phyloP scores from a whole-genome alignment of 2,797 vertebrate genomes.

The Siniperca scherzeri region DNA sequence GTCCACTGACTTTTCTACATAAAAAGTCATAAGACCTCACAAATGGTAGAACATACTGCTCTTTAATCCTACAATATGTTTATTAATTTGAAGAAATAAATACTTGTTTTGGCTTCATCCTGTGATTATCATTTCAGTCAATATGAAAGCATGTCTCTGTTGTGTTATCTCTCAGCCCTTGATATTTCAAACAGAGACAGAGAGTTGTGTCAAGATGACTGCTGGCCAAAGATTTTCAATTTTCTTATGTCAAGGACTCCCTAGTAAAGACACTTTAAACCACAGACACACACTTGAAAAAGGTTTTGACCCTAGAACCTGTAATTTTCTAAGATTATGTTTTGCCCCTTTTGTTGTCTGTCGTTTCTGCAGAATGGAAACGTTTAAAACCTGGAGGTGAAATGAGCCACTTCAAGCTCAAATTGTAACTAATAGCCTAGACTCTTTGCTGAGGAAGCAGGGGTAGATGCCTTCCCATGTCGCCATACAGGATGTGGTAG shows the following conservation, averaged over 20 bases:
- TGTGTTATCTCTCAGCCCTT: background rate
- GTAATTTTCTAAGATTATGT: background rate
- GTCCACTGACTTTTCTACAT: background rate
- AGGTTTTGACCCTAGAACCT: background rate
- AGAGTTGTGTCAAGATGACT: background rate
- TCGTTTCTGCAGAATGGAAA: background rate
- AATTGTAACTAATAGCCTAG: background rate
- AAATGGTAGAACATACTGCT: background rate
- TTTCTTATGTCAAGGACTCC: background rate
- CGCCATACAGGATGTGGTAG: background rate
- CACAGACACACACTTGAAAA: background rate
- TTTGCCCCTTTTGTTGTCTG: background rate
- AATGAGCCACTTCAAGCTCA: too few species aligned
- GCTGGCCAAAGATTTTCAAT: background rate
- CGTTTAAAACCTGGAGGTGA: background rate
- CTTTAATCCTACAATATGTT: background rate
- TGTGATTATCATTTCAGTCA: background rate
- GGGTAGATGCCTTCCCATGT: background rate
- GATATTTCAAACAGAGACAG: background rate
- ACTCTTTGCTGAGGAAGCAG: background rate
- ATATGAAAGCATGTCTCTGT: background rate
- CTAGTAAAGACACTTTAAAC: background rate
- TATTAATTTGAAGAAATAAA: background rate
- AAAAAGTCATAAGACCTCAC: background rate
- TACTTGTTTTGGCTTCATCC: background rate